Percentiles rank a stretch among this genome's conserved stretches.
phyloP scores from a whole-genome alignment of 2,113 vertebrate species.

The Bubo blakistoni region DNA sequence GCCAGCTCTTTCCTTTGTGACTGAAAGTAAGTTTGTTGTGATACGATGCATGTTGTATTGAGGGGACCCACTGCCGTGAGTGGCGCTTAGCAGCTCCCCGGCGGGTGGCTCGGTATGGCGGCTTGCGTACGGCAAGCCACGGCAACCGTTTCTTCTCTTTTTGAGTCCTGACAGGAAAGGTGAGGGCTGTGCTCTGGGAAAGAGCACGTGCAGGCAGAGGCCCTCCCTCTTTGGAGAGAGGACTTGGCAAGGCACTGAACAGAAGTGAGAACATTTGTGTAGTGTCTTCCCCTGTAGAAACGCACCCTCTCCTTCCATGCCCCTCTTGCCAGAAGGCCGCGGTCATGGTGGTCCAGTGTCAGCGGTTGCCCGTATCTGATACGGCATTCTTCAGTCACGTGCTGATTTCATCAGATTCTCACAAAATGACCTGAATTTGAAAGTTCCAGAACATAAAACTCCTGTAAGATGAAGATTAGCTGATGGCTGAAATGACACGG shows the following conservation, averaged over 20 bases:
- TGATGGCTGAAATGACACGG: neutral
- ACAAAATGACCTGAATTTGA: neutral
- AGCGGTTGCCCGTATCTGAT: rapidly evolving
- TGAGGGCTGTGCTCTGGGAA: neutral
- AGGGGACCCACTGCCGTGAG: neutral
- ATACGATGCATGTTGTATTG: neutral
- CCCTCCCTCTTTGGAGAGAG: neutral
- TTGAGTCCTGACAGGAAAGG: neutral
- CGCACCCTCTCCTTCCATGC: neutral
- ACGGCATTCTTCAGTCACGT: rapidly evolving
- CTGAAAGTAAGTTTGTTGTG: neutral
- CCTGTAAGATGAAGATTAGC: neutral
- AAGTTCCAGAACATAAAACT: neutral
- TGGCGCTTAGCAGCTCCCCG: neutral
- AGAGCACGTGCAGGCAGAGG: neutral
- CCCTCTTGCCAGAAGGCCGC: neutral
- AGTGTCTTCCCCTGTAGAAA: neutral
- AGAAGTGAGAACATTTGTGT: neutral
- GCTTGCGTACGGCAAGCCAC: neutral
- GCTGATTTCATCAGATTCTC: neutral
- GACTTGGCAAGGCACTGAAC: neutral
- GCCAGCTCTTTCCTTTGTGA: neutral
- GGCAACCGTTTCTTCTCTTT: neutral
- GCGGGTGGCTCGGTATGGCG: neutral
- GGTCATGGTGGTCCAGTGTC: neutral